A percentile compares a stretch with the other conserved stretches of the same genome.
phyloP scores from a whole-genome alignment of 2,113 vertebrate species.

The Percopsis transmontana region DNA sequence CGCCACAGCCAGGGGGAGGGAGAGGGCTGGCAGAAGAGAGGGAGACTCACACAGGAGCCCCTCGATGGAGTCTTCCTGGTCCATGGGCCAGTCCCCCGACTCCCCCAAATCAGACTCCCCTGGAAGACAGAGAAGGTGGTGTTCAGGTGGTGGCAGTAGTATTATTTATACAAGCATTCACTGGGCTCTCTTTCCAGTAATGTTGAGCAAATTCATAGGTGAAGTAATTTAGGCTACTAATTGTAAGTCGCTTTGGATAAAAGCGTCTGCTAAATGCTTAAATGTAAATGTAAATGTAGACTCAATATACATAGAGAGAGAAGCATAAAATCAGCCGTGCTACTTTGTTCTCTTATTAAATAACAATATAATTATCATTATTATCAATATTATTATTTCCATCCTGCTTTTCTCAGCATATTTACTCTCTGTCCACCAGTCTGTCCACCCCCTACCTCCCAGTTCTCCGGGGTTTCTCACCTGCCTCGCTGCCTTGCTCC shows the following conservation, averaged over 20 bases:
- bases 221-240: too few relatives aligned
- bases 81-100: constrained; percentile 85
- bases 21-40: constrained; percentile 84
- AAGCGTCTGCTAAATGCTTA: too few relatives aligned
- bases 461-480: constrained; percentile 63
- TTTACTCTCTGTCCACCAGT: not conserved
- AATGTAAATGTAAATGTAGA: too few relatives aligned
- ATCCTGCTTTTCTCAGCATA: too few relatives aligned
- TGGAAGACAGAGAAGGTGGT: constrained; percentile 37
- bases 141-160: not conserved
- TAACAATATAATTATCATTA: too few relatives aligned
- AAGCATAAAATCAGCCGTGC: too few relatives aligned
- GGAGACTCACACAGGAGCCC: constrained; percentile 80
- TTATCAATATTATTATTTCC: too few relatives aligned
- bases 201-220: too few relatives aligned
- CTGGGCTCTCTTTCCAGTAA: too few relatives aligned
- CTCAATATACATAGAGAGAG: too few relatives aligned
- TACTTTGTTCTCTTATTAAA: too few relatives aligned
- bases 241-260: too few relatives aligned
- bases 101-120: constrained; percentile 84
- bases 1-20: constrained; percentile 75
- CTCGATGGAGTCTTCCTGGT: constrained; percentile 83
- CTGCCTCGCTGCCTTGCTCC: constrained; percentile 86
- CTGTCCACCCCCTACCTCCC: not conserved
- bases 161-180: not conserved